phyloP scores from a whole-genome alignment of 2,113 vertebrate species.

The Chunga burmeisteri region DNA sequence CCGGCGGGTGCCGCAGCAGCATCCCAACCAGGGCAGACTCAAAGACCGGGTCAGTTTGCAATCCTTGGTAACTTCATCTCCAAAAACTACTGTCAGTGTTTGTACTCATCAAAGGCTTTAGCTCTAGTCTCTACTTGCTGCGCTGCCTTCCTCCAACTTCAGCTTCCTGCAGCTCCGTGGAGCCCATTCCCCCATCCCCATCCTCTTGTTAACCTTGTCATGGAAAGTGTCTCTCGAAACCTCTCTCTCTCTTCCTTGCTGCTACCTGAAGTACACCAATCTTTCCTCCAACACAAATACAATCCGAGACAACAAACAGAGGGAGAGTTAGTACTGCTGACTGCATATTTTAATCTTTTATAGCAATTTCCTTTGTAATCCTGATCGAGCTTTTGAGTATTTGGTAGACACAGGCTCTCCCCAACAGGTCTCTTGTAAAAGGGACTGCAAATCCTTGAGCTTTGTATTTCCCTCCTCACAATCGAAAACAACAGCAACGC shows the following conservation, averaged over 20 bases:
- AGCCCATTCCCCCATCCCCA: background rate
- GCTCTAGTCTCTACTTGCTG: background rate
- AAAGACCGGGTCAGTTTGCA: background rate
- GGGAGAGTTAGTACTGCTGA: background rate
- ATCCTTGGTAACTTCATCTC: background rate
- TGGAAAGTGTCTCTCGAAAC: background rate
- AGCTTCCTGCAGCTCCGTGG: background rate
- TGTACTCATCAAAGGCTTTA: background rate
- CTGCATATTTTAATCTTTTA: background rate
- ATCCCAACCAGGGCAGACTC: background rate
- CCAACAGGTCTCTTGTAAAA: background rate
- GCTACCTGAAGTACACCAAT: slow-evolving; percentile 3
- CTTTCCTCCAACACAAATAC: slow-evolving; percentile 36
- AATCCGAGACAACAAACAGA: slow-evolving; percentile 5
- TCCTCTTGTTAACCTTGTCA: slow-evolving; percentile 18
- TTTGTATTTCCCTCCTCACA: background rate
- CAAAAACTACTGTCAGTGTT: background rate
- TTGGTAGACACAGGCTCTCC: background rate
- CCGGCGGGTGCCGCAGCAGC: background rate
- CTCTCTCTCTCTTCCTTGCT: slow-evolving; percentile 18
- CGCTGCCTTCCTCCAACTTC: background rate
- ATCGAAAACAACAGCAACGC: background rate
- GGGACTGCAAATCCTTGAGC: background rate
- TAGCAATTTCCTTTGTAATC: slow-evolving; percentile 32
- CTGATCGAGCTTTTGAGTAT: background rate